Percentiles rank a stretch among this genome's conserved stretches.
phyloP scores from a whole-genome alignment of 2,797 vertebrate genomes.

The Pantherophis vulpinus region DNA sequence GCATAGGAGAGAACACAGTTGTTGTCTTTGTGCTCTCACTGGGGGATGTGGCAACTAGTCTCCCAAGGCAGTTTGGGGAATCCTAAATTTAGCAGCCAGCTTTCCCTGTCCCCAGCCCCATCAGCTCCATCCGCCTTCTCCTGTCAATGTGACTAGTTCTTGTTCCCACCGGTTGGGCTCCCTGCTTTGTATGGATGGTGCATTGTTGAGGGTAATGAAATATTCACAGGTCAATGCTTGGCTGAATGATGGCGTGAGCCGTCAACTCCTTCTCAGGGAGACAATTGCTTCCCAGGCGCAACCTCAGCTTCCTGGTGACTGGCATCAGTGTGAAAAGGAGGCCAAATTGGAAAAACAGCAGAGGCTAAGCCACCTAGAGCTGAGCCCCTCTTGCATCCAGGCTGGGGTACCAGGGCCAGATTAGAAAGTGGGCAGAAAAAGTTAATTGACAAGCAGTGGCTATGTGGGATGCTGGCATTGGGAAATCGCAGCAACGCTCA shows the following conservation, averaged over 20 bases:
- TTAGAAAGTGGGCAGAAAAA: background rate
- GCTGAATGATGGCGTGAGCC: conserved; percentile 92
- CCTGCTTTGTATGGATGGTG: conserved; percentile 82
- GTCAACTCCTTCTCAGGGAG: conserved; percentile 92
- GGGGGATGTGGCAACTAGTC: background rate
- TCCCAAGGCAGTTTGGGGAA: background rate
- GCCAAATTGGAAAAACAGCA: conserved; percentile 69
- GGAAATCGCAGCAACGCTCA: background rate
- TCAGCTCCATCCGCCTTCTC: conserved; percentile 15
- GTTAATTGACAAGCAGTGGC: background rate
- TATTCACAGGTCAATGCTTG: conserved; percentile 98
- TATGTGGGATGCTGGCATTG: background rate
- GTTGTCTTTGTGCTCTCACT: background rate
- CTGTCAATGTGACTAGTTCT: conserved; percentile 14
- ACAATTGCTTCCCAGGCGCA: conserved; percentile 84
- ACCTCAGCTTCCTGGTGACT: conserved; percentile 81
- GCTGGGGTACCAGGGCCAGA: background rate
- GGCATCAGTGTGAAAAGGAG: conserved; percentile 80
- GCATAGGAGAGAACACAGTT: background rate
- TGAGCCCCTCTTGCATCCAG: background rate
- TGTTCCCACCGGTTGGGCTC: background rate
- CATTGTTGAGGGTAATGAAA: conserved; percentile 91
- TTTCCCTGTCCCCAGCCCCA: background rate
- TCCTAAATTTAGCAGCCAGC: background rate
- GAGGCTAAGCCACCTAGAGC: conserved; percentile 67